Base-by-base conservation (phyloP, 2,888 invertebrate species). In the Metellina segmentata region DNA sequence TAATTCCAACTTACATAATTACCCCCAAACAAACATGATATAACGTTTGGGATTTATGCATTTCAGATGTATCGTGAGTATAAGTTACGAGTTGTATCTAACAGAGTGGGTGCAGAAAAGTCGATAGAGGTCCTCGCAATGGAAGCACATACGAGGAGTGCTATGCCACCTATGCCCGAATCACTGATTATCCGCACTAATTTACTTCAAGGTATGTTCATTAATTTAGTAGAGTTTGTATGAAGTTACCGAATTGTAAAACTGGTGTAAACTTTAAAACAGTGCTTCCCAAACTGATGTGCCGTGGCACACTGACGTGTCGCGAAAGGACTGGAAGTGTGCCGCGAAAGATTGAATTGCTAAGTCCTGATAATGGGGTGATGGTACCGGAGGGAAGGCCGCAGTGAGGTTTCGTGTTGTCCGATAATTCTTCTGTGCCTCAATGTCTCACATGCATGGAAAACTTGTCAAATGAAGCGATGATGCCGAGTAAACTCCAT, bases 51-150 rank as follows among this genome's bases (percentile, higher is more conserved):
- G 34, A 34, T 34, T 34, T 19, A 20, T 52, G 6, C 49, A 48
- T 74, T 69, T 19, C 61, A 90, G 90, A 81, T 85, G 81, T 90
- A 86, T 52, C 72, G 75, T 7, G 90, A 90, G 70, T 90, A 81
- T 51, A 79, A 34, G 19, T 52, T 90, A 6, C 75, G 75, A 0
- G 71, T 85, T 0, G 51, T 34, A 0, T 86, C 90, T 13, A 86
- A 85, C 52, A 72, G 61, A 53, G 8, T 34, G 8, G 53, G 19
- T 0, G 51, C 72, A 7, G 85, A 90, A 11, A 90, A 90, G 20
- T 74, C 34, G 6, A 70, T 90, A 9, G 85, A 86, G 7, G 20
- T 90, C 9, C 4, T 74, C 16, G 70, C 74, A 4, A 20, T 90
- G 49, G 90, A 85, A 7, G 19, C 85, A 0, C 85, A 86, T 20